phyloP scores from a whole-genome alignment of 2,113 vertebrate genomes.

The Nerophis ophidion region DNA sequence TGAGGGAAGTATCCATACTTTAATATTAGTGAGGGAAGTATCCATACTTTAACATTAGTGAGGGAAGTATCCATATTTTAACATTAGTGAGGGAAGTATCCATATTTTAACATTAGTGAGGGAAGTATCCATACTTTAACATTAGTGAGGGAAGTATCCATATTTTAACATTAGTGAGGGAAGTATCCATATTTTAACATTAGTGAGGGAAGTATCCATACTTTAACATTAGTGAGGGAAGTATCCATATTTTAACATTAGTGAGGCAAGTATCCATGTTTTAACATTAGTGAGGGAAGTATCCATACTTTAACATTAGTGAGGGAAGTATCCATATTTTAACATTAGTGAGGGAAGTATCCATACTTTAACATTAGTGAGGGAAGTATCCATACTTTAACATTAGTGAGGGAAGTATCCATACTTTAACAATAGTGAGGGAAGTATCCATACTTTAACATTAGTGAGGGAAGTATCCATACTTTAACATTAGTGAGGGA shows the following conservation, averaged over 20 bases:
- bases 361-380: neutral
- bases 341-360: neutral
- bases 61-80: neutral
- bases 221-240: neutral
- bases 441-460: neutral
- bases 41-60: neutral
- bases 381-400: neutral
- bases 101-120: neutral
- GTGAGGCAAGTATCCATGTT: neutral
- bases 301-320: neutral
- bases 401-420: neutral
- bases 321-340: neutral
- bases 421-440: neutral
- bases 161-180: neutral
- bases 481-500: neutral
- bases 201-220: neutral
- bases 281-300: neutral
- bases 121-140: neutral
- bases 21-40: neutral
- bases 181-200: neutral
- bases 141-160: neutral
- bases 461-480: neutral
- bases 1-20: neutral
- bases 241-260: neutral
- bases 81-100: neutral